phyloP scores from a whole-genome alignment of 2,113 vertebrate genomes.

The Larimichthys crocea region DNA sequence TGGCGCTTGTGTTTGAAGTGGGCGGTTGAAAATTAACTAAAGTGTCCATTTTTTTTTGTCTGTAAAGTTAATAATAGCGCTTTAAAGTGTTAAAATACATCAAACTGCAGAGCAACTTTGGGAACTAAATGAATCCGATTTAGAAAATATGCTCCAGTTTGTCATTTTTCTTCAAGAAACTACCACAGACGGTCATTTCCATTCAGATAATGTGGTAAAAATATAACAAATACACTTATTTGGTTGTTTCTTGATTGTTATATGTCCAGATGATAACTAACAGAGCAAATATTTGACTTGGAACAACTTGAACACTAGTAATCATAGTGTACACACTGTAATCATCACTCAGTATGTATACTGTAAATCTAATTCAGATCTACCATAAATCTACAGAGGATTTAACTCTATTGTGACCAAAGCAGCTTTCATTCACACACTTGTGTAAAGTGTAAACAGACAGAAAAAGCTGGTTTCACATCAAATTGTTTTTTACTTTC shows the following conservation, averaged over 20 bases:
- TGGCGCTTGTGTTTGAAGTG: neutral
- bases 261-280: neutral
- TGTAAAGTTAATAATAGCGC: too few species aligned
- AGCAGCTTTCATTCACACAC: neutral
- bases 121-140: neutral
- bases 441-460: neutral
- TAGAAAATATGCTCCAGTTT: neutral
- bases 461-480: neutral
- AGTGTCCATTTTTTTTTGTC: neutral
- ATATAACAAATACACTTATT: neutral
- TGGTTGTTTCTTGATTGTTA: neutral
- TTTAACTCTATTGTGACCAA: neutral
- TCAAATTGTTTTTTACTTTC: neutral
- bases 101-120: neutral
- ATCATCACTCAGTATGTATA: neutral
- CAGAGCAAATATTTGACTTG: neutral
- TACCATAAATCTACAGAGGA: neutral
- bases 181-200: neutral
- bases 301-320: neutral
- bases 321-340: neutral
- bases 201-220: neutral
- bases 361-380: neutral
- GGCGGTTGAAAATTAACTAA: neutral
- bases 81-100: neutral
- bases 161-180: neutral